A percentile compares a stretch with the other conserved stretches of the same genome.
Conservation (phyloP, 92 coral and sea anemone species). For the Pocillopora grandis region DNA sequence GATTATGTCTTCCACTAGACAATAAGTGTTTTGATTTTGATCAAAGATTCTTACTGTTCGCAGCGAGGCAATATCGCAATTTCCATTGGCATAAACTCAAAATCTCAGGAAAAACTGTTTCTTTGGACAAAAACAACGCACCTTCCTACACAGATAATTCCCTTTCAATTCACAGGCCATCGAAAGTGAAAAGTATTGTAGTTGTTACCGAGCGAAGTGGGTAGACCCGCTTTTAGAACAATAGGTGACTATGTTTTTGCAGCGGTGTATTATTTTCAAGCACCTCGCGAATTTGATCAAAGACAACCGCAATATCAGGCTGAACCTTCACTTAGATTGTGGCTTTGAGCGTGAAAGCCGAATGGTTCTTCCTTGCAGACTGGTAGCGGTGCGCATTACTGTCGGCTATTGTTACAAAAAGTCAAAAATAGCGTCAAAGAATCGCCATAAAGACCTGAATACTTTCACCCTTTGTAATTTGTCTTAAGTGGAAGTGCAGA, state of each 20-base stretch:
- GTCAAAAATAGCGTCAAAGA: neutral
- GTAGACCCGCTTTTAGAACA: neutral
- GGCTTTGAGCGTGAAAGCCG: neutral
- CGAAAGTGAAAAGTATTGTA: neutral
- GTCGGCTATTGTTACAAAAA: neutral
- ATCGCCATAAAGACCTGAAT: neutral
- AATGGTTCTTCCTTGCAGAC: neutral
- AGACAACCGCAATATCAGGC: neutral
- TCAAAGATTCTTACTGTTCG: neutral
- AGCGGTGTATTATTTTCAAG: constrained; percentile 9
- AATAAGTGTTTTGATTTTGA: constrained; percentile 33
- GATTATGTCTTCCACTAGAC: neutral
- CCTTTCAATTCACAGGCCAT: neutral
- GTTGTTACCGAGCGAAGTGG: neutral
- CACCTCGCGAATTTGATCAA: neutral
- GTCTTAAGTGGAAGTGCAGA: neutral
- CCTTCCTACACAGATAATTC: neutral
- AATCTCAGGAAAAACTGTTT: neutral
- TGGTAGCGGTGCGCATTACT: neutral
- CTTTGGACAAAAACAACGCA: neutral
- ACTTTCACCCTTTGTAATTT: neutral
- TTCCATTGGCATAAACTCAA: neutral
- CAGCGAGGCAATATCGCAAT: constrained; percentile 14
- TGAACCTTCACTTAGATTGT: neutral
- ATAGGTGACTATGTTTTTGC: neutral